Base-by-base conservation (phyloP, 2,113 vertebrate species). In the Gorsachius goisagi region DNA sequence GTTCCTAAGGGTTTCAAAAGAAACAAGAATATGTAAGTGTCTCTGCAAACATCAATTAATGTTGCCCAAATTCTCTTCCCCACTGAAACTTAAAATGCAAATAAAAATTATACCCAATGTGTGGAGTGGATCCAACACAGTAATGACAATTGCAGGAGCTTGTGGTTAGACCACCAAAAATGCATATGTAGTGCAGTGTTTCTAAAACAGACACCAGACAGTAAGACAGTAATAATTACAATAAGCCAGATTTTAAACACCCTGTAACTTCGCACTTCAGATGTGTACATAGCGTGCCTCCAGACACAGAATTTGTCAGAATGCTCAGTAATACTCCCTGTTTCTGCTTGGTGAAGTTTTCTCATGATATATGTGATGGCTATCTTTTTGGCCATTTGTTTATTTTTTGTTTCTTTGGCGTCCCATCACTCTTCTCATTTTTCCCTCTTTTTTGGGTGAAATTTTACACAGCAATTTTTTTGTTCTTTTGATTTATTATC, bases 1-100 rank as follows among this genome's bases (percentile, higher is more conserved):
- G 21, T 77, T 58, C 10, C 35, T 16, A 58, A 33, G 10, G 5
- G 7, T 87, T 94, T 78, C 23, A 68, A 62, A 91, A 68, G 35
- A 53, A 85, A 49, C 3, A 47, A 0, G 1, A 86, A 62, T 35
- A 52, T 4, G 5, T 27, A 73, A 39, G 14, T 1, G 0, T 28
- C 30, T 66, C 41, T 72, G n/a, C 86, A 90, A 89, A 56, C 21
- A 68, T 58, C 23, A 58, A 39, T 44, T 85, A 63, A 53, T 23
- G 20, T 45, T 68, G 41, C 6, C 12, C 11, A 53, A 68, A 88
- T 52, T n/a, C 39, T 88, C 52, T 77, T 86, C 50, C 11, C 15
- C 58, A 33, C 3, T 71, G 39, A 52, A 88, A 45, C 30, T 23
- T 58, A 56, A 76, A 77, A 71, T 30, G 11, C 4, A 69, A 53